Base-by-base conservation (phyloP, 2,797 vertebrate species). In the Podargus strigoides region DNA sequence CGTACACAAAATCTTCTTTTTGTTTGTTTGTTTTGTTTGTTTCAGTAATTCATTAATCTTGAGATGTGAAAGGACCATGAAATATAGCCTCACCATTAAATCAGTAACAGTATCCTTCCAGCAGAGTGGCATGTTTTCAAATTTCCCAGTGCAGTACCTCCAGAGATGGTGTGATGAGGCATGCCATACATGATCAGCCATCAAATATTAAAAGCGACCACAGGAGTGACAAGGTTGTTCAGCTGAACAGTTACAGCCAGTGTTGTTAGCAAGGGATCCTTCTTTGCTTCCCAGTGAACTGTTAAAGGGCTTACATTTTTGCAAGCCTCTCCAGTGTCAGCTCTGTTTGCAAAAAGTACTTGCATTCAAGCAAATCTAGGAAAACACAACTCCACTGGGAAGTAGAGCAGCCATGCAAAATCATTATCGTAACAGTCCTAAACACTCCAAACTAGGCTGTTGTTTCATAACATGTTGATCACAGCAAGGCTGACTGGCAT, bases 401-500 rank as follows among this genome's bases (percentile, higher is more conserved):
- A 85, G 79, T 3, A 44, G 36, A 86, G 73, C 76, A 94, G n/a
- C 66, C 79, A 69, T 63, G 47, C 75, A 93, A 63, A 93, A 75
- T 89, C 86, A 81, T 94, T 92, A 91, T 89, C 49, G 50, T 91
- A 96, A 94, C 77, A 93, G 39, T 58, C 46, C 50, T 91, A 90
- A 93, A 91, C 50, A 30, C 42, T 93, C 72, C 72, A 72, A 74
- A 93, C 77, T 81, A 90, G 67, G 5, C 47, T 79, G 77, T 69
- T 96, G 63, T 90, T 95, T 94, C 79, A 69, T 87, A 95, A 89
- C 58, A 42, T 52, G 60, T 91, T 96, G 90, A 93, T 94, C 85
- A 88, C 93, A 94, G 85, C 69, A 62, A 93, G 73, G 44, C 55
- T 81, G 89, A 94, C 87, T 81, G 87, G 55, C 62, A 70, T 89